Percentiles rank a stretch among this genome's conserved stretches.
phyloP scores from a whole-genome alignment of 1,140 invertebrate genomes.

The Megathymus violae region DNA sequence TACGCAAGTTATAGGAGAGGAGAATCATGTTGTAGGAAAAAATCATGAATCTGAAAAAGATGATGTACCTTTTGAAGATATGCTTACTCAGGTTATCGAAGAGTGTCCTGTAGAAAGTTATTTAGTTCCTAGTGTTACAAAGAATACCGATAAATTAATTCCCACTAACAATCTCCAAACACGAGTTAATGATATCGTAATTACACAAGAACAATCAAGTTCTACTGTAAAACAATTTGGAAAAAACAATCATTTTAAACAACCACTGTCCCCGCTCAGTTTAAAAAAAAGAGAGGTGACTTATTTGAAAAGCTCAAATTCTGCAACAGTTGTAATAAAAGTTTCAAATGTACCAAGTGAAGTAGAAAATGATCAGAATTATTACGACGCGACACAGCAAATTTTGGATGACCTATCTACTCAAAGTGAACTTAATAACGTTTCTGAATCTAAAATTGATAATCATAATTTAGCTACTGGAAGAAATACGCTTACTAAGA shows the following conservation, averaged over 20 bases:
- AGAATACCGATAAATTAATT: background rate
- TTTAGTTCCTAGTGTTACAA: background rate
- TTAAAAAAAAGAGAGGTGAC: conserved; percentile 43
- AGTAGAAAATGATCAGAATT: conserved; percentile 52
- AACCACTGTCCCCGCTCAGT: conserved; percentile 50
- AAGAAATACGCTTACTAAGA: background rate
- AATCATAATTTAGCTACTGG: too few relatives aligned
- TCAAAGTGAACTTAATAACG: conserved; percentile 53
- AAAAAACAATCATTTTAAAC: conserved; percentile 54
- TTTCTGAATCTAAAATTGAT: too few relatives aligned
- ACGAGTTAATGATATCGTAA: conserved; percentile 1
- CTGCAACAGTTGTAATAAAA: conserved; percentile 12
- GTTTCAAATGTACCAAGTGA: conserved; percentile 28
- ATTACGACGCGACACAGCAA: conserved; percentile 72
- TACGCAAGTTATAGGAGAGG: conserved; percentile 42
- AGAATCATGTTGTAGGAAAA: conserved; percentile 20
- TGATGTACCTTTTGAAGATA: conserved; percentile 46
- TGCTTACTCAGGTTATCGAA: conserved; percentile 57
- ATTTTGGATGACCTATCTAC: conserved; percentile 67
- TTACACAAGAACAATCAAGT: background rate
- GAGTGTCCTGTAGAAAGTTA: conserved; percentile 22
- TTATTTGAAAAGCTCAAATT: conserved; percentile 23
- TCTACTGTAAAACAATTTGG: conserved; percentile 18
- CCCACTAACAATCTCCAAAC: conserved; percentile 46
- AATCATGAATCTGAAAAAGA: conserved; percentile 7